Base-by-base conservation (phyloP, 2,113 vertebrate species). In the Gobius niger region DNA sequence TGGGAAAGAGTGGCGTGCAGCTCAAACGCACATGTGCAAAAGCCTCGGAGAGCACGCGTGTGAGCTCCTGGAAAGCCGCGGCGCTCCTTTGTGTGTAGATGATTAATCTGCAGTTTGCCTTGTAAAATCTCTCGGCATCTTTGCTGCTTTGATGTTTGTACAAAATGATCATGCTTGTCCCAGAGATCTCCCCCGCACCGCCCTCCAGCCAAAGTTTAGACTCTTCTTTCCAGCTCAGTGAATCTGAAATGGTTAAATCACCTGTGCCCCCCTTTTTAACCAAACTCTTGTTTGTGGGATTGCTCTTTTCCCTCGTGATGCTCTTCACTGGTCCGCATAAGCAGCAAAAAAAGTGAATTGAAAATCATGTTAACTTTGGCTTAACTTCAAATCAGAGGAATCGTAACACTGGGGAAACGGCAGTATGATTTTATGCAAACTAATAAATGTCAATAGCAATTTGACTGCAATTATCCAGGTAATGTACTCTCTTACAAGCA, bases 221-320 rank as follows among this genome's bases (percentile, higher is more conserved):
- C 66, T 62, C 44, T 54, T 61, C 63, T 81, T 85, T 82, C 74
- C 82, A 77, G 68, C 73, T 88, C 82, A 76, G 72, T 87, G 78
- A 56, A 56, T 78, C 69, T 75, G 40, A 52, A 15, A 5, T 72
- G 65, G 68, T 83, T 71, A 67, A 64, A 71, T 82, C 80, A 82
- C 77, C 78, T 86, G 73, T 73, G 44, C 63, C 68, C 76, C 61
- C 1, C 44, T 62, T 80, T 80, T 80, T 60, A 79, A 74, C 72
- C 63, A 63, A 66, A 68, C 77, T 72, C 44, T 62, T 75, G 34
- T 46, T 52, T 66, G 64, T 63, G 47, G 9, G 65, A 57, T 60
- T 70, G 19, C 19, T 5, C 18, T 19, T 34, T 16, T 40, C 54
- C 12, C 24, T 40, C 3, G 24, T 57, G 19, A 14, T 7, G 11